Conservation (phyloP, 2,888 invertebrate genomes). For the Drosophila quasianomalipes region DNA sequence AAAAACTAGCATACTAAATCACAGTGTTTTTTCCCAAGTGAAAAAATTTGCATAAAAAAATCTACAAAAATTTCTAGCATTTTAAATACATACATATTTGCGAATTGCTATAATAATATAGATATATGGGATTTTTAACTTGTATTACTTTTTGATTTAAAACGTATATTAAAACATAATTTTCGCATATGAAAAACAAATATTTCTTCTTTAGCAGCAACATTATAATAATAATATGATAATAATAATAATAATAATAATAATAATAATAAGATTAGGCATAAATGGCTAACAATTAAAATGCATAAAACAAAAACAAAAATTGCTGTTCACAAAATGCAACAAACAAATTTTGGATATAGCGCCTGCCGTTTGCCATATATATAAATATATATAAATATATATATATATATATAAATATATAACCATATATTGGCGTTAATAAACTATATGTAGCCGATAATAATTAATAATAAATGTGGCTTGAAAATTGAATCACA, state of each 20-base stretch:
- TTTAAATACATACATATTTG: slow-evolving; percentile 42
- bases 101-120: slow-evolving; percentile 45
- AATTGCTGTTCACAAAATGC: slow-evolving; percentile 61
- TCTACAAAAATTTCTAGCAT: slow-evolving; percentile 66
- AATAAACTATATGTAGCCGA: slow-evolving; percentile 35
- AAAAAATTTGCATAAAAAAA: slow-evolving; percentile 70
- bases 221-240: slow-evolving; percentile 46
- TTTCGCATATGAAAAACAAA: slow-evolving; percentile 45
- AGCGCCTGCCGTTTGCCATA: slow-evolving; percentile 58
- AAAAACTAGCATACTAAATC: slow-evolving; percentile 84
- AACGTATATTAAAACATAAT: slow-evolving; percentile 71
- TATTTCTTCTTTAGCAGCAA: slow-evolving; percentile 50
- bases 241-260: slow-evolving; percentile 22
- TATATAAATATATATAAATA: slow-evolving; percentile 26
- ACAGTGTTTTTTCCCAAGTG: slow-evolving; percentile 81
- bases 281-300: slow-evolving; percentile 81
- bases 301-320: slow-evolving; percentile 80
- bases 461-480: slow-evolving; percentile 58
- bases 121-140: slow-evolving; percentile 30
- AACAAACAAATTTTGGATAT: slow-evolving; percentile 62
- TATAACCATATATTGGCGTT: slow-evolving; percentile 17
- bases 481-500: slow-evolving; percentile 78
- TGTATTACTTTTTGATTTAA: slow-evolving; percentile 52
- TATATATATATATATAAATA: slow-evolving; percentile 16
- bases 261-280: slow-evolving; percentile 50